Evolutionary conservation across 2,888 invertebrate genomes (phyloP).

Genomic region (Gymnocheta viridis): DNA sequence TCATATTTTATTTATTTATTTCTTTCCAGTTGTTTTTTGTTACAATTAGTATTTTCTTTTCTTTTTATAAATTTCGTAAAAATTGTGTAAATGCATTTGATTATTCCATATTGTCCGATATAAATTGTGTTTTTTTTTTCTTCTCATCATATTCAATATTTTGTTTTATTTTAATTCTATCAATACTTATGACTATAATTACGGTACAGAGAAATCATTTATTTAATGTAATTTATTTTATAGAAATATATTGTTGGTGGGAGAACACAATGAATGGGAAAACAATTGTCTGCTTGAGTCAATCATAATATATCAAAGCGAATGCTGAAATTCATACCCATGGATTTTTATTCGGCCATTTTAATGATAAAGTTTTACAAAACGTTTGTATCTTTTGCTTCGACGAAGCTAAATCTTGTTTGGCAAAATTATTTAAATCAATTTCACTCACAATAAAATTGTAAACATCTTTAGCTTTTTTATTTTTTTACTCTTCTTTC

Average conservation of each 20-base stretch:
- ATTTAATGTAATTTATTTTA: background rate
- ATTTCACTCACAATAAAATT: too few relatives aligned
- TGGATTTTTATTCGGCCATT: too few relatives aligned
- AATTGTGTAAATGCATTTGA: slow-evolving; percentile 74
- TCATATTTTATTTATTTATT: slow-evolving; percentile 37
- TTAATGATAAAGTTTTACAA: too few relatives aligned
- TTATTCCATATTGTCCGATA: slow-evolving; percentile 79
- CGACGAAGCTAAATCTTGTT: too few relatives aligned
- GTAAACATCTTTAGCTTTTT: too few relatives aligned
- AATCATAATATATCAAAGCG: too few relatives aligned
- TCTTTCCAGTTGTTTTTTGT: slow-evolving; percentile 43
- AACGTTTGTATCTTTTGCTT: too few relatives aligned
- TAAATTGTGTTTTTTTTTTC: too few relatives aligned
- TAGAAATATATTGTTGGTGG: background rate
- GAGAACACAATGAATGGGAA: background rate
- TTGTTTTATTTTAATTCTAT: slow-evolving; percentile 34
- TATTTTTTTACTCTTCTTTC: too few relatives aligned
- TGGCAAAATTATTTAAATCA: too few relatives aligned
- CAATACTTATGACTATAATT: slow-evolving; percentile 8
- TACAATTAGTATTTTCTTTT: slow-evolving; percentile 48
- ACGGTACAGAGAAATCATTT: background rate
- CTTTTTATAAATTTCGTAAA: slow-evolving; percentile 77
- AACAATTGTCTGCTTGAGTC: too few relatives aligned
- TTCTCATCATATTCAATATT: slow-evolving; percentile 45
- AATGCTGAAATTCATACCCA: too few relatives aligned